Base-by-base conservation (phyloP, 2,888 invertebrate species). In the Emmelina monodactyla region DNA sequence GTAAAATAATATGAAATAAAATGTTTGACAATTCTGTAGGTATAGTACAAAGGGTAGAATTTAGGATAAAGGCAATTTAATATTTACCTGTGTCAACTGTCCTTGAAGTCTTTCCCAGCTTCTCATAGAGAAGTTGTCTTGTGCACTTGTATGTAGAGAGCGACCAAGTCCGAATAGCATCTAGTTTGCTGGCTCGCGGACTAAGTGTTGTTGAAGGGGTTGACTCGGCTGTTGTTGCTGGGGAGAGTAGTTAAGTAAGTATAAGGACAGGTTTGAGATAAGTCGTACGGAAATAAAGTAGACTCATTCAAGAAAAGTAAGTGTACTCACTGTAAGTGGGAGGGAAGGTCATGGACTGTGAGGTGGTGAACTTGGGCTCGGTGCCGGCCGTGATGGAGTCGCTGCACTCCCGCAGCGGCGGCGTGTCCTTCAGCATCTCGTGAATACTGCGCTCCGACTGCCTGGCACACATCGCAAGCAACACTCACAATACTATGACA, bases 91-190 rank as follows among this genome's bases (percentile, higher is more conserved):
- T 88, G 62, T 94, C 94, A 33, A 94, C 90, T 29, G 94, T 94
- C 39, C 94, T 83, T 6, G 93, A 92, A 30, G 91, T 90, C 79
- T 96, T 98, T 12, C 98, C 98, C 37, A 99, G 83, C 62, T 94
- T 95, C 66, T 99, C 98, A 49, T 95, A 91, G 72, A 99, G 88
- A 40, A 97, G 85, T 67, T 99, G 98, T 55, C 94, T 92, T 4
- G 98, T 98, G 65, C 97, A 98, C 72, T 97, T 98, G 69, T 96
- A 98, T 0, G 97, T 97, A 40, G 96, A 96, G 59, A 98, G 92
- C 43, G 97, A 94, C 98, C 98, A 99, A 62, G 92, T 94, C 63
- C 92, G 94, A 42, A 98, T 82, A 38, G 91, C 88, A 65, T 97
- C 97, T 58, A 98, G 88, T 67, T 94, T 91, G 31, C 92, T 91